Conservation (phyloP, 2,888 invertebrate genomes). For the Boloria selene region DNA sequence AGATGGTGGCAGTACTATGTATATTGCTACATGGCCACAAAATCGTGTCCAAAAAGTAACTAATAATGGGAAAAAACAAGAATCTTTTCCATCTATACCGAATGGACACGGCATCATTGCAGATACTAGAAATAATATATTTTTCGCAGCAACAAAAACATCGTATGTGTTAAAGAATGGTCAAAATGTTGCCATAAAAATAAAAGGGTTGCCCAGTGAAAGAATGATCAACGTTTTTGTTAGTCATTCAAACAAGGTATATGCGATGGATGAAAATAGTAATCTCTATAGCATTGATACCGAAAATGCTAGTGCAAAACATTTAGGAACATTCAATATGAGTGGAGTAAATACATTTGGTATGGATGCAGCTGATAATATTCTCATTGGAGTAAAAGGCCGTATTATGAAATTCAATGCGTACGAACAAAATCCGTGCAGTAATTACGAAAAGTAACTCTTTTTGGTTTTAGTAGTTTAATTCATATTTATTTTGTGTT, state of each 20-base stretch:
- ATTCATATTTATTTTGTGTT: slow-evolving; percentile 24
- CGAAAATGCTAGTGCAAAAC: slow-evolving; percentile 59
- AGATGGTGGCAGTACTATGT: slow-evolving; percentile 62
- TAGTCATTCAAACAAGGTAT: slow-evolving; percentile 66
- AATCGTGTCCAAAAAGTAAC: slow-evolving; percentile 69
- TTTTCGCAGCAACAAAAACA: slow-evolving; percentile 70
- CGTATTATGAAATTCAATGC: slow-evolving; percentile 63
- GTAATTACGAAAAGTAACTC: slow-evolving; percentile 52
- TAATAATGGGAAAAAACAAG: slow-evolving; percentile 62
- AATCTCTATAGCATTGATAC: slow-evolving; percentile 63
- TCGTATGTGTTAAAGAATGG: slow-evolving; percentile 64
- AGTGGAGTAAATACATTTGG: slow-evolving; percentile 70
- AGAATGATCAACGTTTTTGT: slow-evolving; percentile 71
- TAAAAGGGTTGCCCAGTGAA: slow-evolving; percentile 65
- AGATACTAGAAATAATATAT: slow-evolving; percentile 69
- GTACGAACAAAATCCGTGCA: slow-evolving; percentile 62
- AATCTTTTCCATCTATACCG: slow-evolving; percentile 61
- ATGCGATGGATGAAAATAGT: slow-evolving; percentile 72
- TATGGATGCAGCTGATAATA: slow-evolving; percentile 69
- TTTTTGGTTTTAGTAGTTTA: slow-evolving; percentile 16
- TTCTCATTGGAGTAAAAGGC: slow-evolving; percentile 66
- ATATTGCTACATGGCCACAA: slow-evolving; percentile 75
- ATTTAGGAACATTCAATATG: slow-evolving; percentile 61
- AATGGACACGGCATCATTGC: slow-evolving; percentile 72
- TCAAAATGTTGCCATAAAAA: slow-evolving; percentile 62